Conservation (phyloP, 1,140 invertebrate species). For the Leptonema lineaticorne region DNA sequence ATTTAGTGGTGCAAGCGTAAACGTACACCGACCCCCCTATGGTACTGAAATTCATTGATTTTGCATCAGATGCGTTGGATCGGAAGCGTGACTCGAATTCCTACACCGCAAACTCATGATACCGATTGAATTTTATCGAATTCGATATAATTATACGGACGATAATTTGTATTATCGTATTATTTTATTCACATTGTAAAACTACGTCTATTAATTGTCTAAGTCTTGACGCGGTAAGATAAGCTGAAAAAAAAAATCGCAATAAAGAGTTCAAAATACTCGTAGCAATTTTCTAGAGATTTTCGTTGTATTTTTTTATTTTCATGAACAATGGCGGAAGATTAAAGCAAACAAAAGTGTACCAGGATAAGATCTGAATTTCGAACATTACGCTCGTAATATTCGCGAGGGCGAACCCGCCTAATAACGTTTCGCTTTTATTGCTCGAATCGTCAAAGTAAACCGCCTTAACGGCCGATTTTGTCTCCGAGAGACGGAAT, state of each 20-base stretch:
- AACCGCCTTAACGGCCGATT: background rate
- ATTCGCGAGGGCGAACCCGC: too few relatives aligned
- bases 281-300: too few relatives aligned
- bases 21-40: background rate
- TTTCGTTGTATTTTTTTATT: too few relatives aligned
- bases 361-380: conserved; percentile 20
- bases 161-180: too few relatives aligned
- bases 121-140: conserved; percentile 5
- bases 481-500: background rate
- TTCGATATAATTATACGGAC: too few relatives aligned
- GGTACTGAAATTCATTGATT: conserved; percentile 36
- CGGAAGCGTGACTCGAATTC: conserved; percentile 29
- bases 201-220: too few relatives aligned
- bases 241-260: too few relatives aligned
- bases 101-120: background rate
- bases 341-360: conserved; percentile 14
- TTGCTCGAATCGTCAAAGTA: conserved; percentile 8
- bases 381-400: too few relatives aligned
- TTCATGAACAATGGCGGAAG: background rate
- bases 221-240: too few relatives aligned
- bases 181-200: too few relatives aligned
- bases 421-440: background rate
- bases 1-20: conserved; percentile 11
- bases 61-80: conserved; percentile 35
- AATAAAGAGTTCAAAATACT: too few relatives aligned